Evolutionary conservation across 64 coral and sea anemone genomes (phyloP).

Genomic region (Stichodactyla mertensii): DNA sequence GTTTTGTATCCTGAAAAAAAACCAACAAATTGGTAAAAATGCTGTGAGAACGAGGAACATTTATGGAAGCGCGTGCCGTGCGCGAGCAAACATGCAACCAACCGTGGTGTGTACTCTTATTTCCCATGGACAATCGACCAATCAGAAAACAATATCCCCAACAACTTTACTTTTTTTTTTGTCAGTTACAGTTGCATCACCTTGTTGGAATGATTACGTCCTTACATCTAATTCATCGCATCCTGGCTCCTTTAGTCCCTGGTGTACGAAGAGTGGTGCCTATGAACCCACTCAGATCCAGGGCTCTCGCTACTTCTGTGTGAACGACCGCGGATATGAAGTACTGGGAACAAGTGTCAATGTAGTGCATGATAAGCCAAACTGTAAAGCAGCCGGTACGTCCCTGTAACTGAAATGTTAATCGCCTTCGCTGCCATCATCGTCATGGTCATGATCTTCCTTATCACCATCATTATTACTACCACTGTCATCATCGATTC

Average conservation of each 20-base stretch:
- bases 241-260: slow-evolving; percentile 34
- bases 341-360: slow-evolving; percentile 39
- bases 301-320: slow-evolving; percentile 57
- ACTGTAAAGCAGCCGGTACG: slow-evolving; percentile 48
- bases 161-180: background rate
- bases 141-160: background rate
- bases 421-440: too few species aligned
- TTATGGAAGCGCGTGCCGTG: too few species aligned
- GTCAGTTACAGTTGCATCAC: background rate
- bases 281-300: slow-evolving; percentile 55
- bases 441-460: too few species aligned
- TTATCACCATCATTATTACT: too few species aligned
- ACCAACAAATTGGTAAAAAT: too few species aligned
- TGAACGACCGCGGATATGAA: slow-evolving; percentile 45
- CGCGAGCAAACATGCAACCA: too few species aligned
- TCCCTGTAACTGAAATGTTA: background rate
- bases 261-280: slow-evolving; percentile 42
- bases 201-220: slow-evolving; percentile 47
- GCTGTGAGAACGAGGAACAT: too few species aligned
- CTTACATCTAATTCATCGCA: background rate
- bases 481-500: too few species aligned
- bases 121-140: too few species aligned
- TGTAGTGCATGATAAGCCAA: slow-evolving; percentile 21
- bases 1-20: too few species aligned
- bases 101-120: too few species aligned